Evolutionary conservation across 2,113 vertebrate genomes (phyloP).

Genomic region (Psilopsiagon aurifrons): DNA sequence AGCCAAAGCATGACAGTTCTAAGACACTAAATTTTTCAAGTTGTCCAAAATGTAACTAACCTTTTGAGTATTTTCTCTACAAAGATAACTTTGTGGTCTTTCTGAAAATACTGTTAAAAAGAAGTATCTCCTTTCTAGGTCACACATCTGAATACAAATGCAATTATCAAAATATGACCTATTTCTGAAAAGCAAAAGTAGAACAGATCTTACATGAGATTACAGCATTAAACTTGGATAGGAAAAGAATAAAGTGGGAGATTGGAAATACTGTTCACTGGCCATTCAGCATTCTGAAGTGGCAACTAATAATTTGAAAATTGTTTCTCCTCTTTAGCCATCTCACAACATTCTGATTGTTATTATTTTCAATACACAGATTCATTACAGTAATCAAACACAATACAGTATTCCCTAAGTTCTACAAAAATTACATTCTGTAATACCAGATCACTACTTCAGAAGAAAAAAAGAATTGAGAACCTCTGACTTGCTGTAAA

Average conservation of each 20-base stretch:
- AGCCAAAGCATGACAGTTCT: neutral
- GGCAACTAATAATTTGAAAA: neutral
- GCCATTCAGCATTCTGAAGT: neutral
- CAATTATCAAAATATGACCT: conserved; percentile 37
- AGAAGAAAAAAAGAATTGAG: neutral
- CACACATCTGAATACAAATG: neutral
- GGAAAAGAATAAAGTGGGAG: conserved; percentile 2
- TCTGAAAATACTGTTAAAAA: neutral
- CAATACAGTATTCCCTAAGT: neutral
- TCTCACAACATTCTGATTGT: neutral
- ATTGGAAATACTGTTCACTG: neutral
- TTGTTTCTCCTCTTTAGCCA: neutral
- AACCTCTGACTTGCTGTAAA: neutral
- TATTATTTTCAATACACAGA: neutral
- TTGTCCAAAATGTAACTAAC: neutral
- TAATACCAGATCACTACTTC: neutral
- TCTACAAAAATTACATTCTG: neutral
- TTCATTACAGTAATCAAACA: neutral
- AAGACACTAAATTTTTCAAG: neutral
- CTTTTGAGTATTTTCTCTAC: neutral
- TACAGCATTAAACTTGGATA: neutral
- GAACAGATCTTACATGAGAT: conserved; percentile 29
- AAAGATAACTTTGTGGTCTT: neutral
- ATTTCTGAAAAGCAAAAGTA: conserved; percentile 36
- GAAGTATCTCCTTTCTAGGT: neutral